Evolutionary conservation across 2,888 invertebrate genomes (phyloP).

Genomic region (Heliconius sara): DNA sequence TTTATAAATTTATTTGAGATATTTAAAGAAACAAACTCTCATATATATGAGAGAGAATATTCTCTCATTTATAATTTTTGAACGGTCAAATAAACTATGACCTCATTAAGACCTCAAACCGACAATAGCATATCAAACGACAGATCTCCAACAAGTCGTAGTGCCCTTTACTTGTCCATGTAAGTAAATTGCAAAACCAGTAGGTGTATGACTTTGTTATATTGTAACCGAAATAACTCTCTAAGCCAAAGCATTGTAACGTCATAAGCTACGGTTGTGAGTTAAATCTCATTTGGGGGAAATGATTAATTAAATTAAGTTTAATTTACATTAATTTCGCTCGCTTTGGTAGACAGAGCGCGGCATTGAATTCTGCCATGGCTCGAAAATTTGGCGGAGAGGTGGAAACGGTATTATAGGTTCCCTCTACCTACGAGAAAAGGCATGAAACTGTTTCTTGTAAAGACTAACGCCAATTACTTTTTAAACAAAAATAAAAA

Average conservation of each 20-base stretch:
- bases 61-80: not conserved
- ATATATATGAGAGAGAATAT: not conserved
- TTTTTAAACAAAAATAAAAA: not conserved
- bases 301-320: too few species aligned
- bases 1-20: not conserved
- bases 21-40: not conserved
- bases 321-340: too few species aligned
- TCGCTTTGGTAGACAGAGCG: too few species aligned
- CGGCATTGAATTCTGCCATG: too few species aligned
- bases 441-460: too few species aligned
- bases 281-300: too few species aligned
- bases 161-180: conserved; percentile 29
- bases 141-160: conserved; percentile 23
- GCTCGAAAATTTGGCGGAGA: too few species aligned
- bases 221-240: too few species aligned
- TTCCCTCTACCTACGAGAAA: too few species aligned
- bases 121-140: conserved; percentile 23
- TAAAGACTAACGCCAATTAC: too few species aligned
- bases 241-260: not conserved
- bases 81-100: conserved; percentile 1
- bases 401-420: too few species aligned
- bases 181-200: conserved; percentile 24
- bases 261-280: not conserved
- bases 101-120: not conserved
- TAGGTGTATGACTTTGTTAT: not conserved